Evolutionary conservation across 2,113 vertebrate genomes (phyloP).

Genomic region (Neoarius graeffei): DNA sequence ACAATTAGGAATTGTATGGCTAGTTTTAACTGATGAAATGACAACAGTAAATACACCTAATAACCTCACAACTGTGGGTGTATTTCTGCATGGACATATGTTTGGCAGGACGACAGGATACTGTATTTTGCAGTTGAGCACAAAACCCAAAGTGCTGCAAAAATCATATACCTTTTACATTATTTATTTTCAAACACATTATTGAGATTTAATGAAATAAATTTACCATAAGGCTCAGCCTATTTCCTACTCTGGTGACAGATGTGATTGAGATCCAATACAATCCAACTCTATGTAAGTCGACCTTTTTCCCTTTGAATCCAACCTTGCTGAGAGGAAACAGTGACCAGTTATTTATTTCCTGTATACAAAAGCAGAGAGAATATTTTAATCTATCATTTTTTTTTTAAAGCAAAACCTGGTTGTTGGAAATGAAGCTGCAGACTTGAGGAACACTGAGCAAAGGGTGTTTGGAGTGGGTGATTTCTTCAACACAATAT

Average conservation of each 20-base stretch:
- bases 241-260: not conserved
- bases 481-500: slow-evolving; percentile 14
- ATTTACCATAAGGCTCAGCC: slow-evolving; percentile 6
- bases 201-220: not conserved
- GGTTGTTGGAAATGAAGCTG: slow-evolving; percentile 1
- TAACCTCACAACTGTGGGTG: not conserved
- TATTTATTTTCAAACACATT: not conserved
- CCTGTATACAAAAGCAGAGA: not conserved
- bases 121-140: not conserved
- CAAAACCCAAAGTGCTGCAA: not conserved
- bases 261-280: slow-evolving; percentile 7
- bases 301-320: not conserved
- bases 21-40: not conserved
- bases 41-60: not conserved
- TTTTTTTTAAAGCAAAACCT: not conserved
- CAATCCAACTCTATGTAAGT: not conserved
- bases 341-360: slow-evolving; percentile 16
- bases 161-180: not conserved
- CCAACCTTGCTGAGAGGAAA: not conserved
- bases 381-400: not conserved
- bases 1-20: not conserved
- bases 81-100: not conserved
- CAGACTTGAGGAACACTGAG: slow-evolving; percentile 14
- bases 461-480: slow-evolving; percentile 2
- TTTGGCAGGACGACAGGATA: not conserved